These are phyloP conservation scores for Drosophila anomelani DNA, from an alignment of 2,888 invertebrate genomes.

Conservation along the genomic window DNA sequence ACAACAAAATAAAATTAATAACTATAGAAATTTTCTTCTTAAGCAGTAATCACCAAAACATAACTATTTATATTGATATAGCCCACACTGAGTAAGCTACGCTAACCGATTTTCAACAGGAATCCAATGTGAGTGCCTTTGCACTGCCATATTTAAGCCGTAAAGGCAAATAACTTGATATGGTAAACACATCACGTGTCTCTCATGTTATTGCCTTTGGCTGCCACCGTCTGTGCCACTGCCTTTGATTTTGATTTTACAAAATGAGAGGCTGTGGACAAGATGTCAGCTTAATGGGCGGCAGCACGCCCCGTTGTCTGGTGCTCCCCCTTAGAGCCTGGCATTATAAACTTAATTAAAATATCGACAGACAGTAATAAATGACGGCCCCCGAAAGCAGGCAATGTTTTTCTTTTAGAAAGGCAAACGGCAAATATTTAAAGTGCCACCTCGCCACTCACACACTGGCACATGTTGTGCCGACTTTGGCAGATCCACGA, in stretches of 20 bases:
- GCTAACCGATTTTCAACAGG: slow-evolving; percentile 17
- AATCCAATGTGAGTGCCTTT: slow-evolving; percentile 12
- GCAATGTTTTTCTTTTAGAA: slow-evolving; percentile 45
- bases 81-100: background rate
- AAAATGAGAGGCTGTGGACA: slow-evolving; percentile 32
- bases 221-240: slow-evolving; percentile 18
- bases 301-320: slow-evolving; percentile 8
- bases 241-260: slow-evolving; percentile 49
- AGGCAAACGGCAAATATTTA: slow-evolving; percentile 52
- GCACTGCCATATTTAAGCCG: slow-evolving; percentile 60
- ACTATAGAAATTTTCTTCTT: background rate
- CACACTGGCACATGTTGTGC: background rate
- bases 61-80: background rate
- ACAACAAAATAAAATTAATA: background rate
- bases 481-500: slow-evolving; percentile 30
- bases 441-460: slow-evolving; percentile 23
- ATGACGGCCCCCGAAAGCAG: slow-evolving; percentile 45
- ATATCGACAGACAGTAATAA: slow-evolving; percentile 66
- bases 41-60: background rate
- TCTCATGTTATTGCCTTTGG: slow-evolving; percentile 71
- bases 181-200: slow-evolving; percentile 82
- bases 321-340: slow-evolving; percentile 34
- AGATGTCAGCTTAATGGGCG: slow-evolving; percentile 23
- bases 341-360: slow-evolving; percentile 78
- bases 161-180: slow-evolving; percentile 79